A percentile compares a stretch with the other conserved stretches of the same genome.
Conservation (phyloP, 2,797 vertebrate genomes). For the Chrysolophus pictus region DNA sequence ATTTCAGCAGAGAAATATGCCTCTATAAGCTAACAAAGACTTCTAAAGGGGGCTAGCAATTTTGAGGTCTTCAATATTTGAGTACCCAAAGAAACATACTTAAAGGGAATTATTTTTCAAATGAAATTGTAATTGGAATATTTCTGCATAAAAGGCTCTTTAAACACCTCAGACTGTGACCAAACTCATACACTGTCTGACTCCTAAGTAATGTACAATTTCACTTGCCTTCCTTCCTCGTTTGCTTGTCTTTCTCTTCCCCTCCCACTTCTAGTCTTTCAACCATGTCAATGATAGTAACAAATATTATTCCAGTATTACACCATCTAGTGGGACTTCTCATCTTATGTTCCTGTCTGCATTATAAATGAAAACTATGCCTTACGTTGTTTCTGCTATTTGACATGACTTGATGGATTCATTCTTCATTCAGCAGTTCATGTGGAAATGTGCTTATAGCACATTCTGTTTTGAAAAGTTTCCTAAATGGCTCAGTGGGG, state of each 20-base stretch:
- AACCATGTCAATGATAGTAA: background rate
- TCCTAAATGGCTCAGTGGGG: slow-evolving; percentile 46
- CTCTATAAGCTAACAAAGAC: background rate
- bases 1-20: background rate
- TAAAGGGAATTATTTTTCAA: background rate
- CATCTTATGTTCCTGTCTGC: background rate
- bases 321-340: background rate
- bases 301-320: background rate
- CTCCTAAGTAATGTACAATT: background rate
- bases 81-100: background rate
- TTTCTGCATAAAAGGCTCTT: background rate
- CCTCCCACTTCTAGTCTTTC: background rate
- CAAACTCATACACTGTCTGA: background rate
- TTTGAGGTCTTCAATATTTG: background rate
- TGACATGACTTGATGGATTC: background rate
- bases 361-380: background rate
- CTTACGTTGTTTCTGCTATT: background rate
- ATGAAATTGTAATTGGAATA: background rate
- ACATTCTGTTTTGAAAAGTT: slow-evolving; percentile 30
- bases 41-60: background rate
- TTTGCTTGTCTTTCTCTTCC: background rate
- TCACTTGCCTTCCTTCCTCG: background rate
- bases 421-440: background rate
- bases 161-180: background rate
- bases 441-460: background rate